Conservation (phyloP, 2,888 invertebrate species). For the Hypsopygia costalis region DNA sequence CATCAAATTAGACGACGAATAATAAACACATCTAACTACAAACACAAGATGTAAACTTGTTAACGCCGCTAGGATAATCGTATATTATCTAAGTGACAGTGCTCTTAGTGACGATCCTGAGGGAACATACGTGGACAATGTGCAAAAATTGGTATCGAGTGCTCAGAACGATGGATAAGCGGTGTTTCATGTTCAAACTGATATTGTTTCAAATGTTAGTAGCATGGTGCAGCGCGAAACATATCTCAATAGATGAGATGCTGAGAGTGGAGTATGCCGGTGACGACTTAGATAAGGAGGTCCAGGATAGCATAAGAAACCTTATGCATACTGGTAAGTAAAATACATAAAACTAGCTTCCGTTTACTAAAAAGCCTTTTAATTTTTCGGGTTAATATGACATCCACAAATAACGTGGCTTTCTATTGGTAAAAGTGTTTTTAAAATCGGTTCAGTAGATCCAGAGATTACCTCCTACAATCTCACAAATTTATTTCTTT, state of each 20-base stretch:
- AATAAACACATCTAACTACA: conserved; percentile 62
- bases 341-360: too few species aligned
- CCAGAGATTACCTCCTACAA: too few species aligned
- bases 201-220: conserved; percentile 67
- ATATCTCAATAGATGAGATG: conserved; percentile 41
- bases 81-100: conserved; percentile 15
- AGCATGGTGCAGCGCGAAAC: conserved; percentile 63
- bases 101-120: conserved; percentile 21
- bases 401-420: too few species aligned
- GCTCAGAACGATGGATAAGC: conserved; percentile 64
- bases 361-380: too few species aligned
- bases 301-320: conserved; percentile 65
- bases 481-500: too few species aligned
- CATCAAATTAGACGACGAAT: conserved; percentile 48
- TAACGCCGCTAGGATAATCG: neutral
- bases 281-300: conserved; percentile 34
- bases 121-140: conserved; percentile 31
- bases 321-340: conserved; percentile 67
- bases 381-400: too few species aligned
- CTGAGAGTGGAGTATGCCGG: conserved; percentile 30
- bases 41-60: conserved; percentile 49
- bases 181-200: conserved; percentile 66
- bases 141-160: conserved; percentile 49
- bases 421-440: too few species aligned
- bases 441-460: too few species aligned